Base-by-base conservation (phyloP, 1,140 invertebrate species). In the Gonatopus flavifemur region DNA sequence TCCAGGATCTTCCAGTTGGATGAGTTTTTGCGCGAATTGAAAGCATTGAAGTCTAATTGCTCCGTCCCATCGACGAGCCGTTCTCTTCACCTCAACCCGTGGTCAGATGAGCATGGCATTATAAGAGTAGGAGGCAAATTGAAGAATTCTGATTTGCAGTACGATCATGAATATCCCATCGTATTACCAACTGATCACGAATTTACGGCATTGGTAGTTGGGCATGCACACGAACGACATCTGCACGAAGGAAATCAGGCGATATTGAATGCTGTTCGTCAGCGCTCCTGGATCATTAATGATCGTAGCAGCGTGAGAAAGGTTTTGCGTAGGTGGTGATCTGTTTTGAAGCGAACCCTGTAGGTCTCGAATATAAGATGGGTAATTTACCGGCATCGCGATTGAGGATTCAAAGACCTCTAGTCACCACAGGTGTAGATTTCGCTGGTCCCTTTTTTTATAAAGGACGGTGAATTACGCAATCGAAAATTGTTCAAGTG, bases 401-500 rank as follows among this genome's bases (percentile, higher is more conserved):
- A 20, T 42, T 66, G 1, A 64, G 41, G 1, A 49, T 55, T 5
- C 22, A 52, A 1, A 38, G 55, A 16, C 67, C 69, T 6, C 79
- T 80, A 54, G 55, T 48, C 36, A 44, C 67, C n/a, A 55, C 52
- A 2, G 77, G 70, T 0, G 63, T 76, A 0, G 74, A 79, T 57
- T 78, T 61, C 51, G 68, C 64, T 3, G 76, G 76, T 6, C 67
- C 67, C 12, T 7, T 62, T 75, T 18, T 13, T 37, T 13, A 50
- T 76, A 1, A 72, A 67, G 18, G n/a, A 22, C 12, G 35, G 19
- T 33, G 22, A 45, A 10, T 7, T 9, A 7, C 8, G 3, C 32
- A 35, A 9, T 22, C 15, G 3, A 30, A 42, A 19, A 10, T 25
- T 13, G 15, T 12, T 15, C 19, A 30, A 30, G 28, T 42, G 15